A percentile compares a stretch with the other conserved stretches of the same genome.
Evolutionary conservation across 1,140 invertebrate species (phyloP).

Genomic region (Neelides sp.): DNA sequence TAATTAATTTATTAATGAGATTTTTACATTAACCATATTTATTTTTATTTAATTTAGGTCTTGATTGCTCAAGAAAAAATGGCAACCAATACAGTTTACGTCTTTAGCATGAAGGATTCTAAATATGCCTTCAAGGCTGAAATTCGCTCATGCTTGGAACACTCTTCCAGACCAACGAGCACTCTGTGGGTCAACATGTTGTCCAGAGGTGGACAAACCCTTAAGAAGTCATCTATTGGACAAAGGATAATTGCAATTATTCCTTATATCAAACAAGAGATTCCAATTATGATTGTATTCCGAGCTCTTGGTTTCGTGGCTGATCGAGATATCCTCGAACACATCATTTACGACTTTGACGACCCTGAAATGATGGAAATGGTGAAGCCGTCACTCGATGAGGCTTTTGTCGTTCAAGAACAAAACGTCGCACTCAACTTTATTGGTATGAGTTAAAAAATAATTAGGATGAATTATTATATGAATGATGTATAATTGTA

Average conservation of each 20-base stretch:
- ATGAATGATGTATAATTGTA: no score
- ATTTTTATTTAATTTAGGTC: conserved; percentile 39
- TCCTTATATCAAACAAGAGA: conserved; percentile 98
- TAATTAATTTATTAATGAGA: neutral
- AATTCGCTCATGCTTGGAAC: conserved; percentile 89
- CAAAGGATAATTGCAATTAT: conserved; percentile 94
- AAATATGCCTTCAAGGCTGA: conserved; percentile 98
- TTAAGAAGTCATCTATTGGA: conserved; percentile 94
- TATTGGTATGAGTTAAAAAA: conserved; percentile 54
- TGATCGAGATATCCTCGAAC: conserved; percentile 94
- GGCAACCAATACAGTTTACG: conserved; percentile 99
- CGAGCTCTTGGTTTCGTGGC: conserved; percentile 93
- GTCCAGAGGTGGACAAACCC: conserved; percentile 85
- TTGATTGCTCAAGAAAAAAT: conserved; percentile 99
- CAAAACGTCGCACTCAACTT: conserved; percentile 97
- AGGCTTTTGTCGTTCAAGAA: conserved; percentile 98
- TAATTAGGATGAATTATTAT: no score
- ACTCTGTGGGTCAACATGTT: conserved; percentile 99
- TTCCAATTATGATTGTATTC: conserved; percentile 99
- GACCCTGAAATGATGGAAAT: conserved; percentile 99
- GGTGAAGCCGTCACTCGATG: conserved; percentile 96
- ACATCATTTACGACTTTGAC: conserved; percentile 98
- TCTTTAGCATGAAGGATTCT: conserved; percentile 95
- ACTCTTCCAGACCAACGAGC: conserved; percentile 79
- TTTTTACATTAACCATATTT: neutral